Conservation (phyloP, 2,113 vertebrate genomes). For the Clarias macrocephalus region DNA sequence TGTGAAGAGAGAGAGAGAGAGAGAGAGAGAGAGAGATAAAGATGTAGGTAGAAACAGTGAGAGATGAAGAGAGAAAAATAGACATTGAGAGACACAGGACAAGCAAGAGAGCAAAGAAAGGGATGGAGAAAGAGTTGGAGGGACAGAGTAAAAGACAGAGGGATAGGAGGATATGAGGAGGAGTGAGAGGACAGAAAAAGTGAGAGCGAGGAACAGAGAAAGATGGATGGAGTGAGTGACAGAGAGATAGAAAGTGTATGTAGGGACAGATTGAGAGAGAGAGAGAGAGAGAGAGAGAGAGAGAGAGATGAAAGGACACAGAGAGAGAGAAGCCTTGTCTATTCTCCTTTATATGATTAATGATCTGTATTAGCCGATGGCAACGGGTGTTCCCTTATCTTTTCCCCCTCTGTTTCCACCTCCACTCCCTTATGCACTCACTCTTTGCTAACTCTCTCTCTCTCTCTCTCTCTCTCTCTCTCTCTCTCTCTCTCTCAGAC, state of each 20-base stretch:
- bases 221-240: not conserved
- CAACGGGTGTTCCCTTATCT: not conserved
- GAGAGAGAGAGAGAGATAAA: not conserved
- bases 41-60: not conserved
- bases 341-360: not conserved
- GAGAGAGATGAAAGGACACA: not conserved
- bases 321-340: not conserved
- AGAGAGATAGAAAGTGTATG: not conserved
- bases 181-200: not conserved
- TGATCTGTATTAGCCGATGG: constrained; percentile 1
- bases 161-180: not conserved
- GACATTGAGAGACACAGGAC: not conserved
- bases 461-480: not conserved
- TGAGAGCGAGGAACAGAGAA: not conserved
- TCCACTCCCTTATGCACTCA: not conserved
- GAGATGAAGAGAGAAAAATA: not conserved
- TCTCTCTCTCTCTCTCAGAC: not conserved
- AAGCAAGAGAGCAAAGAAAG: not conserved
- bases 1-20: not conserved
- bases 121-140: no score
- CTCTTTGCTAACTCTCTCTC: not conserved
- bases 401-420: not conserved
- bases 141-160: not conserved
- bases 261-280: not conserved
- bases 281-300: not conserved